phyloP scores from a whole-genome alignment of 2,113 vertebrate genomes.

The Kryptolebias marmoratus region DNA sequence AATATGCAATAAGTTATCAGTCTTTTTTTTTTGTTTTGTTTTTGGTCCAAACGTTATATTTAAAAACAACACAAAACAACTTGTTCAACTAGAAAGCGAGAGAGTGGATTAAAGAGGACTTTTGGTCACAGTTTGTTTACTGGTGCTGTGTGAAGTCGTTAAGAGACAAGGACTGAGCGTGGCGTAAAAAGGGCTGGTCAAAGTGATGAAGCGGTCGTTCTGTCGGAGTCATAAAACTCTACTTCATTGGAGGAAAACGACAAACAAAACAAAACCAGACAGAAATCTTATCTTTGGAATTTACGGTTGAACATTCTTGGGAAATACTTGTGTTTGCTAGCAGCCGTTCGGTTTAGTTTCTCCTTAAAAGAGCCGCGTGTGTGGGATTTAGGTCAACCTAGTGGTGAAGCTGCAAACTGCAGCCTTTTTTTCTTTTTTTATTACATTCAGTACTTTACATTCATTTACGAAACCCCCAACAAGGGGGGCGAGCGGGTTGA shows the following conservation, averaged over 20 bases:
- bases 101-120: neutral
- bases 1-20: neutral
- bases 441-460: conserved; percentile 1
- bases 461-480: neutral
- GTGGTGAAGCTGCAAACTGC: neutral
- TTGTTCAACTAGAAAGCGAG: neutral
- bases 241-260: neutral
- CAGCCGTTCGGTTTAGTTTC: neutral
- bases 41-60: neutral
- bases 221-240: neutral
- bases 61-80: neutral
- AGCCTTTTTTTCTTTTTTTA: neutral
- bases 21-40: neutral
- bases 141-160: neutral
- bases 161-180: neutral
- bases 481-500: neutral
- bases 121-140: conserved; percentile 5
- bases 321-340: neutral
- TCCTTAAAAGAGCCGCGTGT: neutral
- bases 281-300: conserved; percentile 14
- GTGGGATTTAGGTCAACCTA: neutral
- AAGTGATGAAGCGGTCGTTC: conserved; percentile 11
- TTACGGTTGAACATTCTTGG: neutral
- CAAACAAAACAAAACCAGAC: neutral
- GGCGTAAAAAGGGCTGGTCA: neutral